Evolutionary conservation across 2,113 vertebrate species (phyloP), one percentile per base, ranked within the genome.

Genomic region (Gallinago undulata): DNA sequence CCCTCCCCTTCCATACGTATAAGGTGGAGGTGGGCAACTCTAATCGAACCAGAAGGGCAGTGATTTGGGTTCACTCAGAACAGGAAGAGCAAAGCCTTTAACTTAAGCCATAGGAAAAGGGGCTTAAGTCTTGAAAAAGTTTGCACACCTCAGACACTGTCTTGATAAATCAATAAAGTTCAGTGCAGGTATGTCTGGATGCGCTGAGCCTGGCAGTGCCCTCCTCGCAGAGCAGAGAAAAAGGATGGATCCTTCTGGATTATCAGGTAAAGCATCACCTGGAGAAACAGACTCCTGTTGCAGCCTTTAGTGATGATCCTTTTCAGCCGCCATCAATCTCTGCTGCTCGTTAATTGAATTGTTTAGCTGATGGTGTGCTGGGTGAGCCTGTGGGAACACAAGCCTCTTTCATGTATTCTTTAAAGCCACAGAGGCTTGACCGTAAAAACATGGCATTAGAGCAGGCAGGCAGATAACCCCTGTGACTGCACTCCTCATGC

Each of bases 201-300:
- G 43, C 7, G 48, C 77, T 47, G 81, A 89, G 81, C 59, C 84
- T 0, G 0, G 45, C 68, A 33, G 25, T 9, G 21, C 33, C 35
- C 30, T 72, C 19, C 43, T 69, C 0, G 0, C 0, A 2, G 67
- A 60, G 50, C 23, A 43, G 45, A 69, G 64, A 28, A 41, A 63
- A 91, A 4, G 2, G n/a, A 66, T 28, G 41, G 55, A 87, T 78
- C 27, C 45, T 84, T 90, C 70, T 59, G 64, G 25, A 60, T 55
- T 72, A 56, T 72, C 64, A 81, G 64, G 78, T 72, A 80, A 76
- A 90, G 45, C n/a, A 51, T 53, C 45, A 86, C 59, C 80, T 89
- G 87, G 45, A 81, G 50, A 78, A 84, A 68, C 6, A 21, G 39
- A 39, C 59, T 76, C 70, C 63, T 66, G 53, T 50, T 14, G 2